phyloP scores from a whole-genome alignment of 2,113 vertebrate genomes.

The Panthera uncia region DNA sequence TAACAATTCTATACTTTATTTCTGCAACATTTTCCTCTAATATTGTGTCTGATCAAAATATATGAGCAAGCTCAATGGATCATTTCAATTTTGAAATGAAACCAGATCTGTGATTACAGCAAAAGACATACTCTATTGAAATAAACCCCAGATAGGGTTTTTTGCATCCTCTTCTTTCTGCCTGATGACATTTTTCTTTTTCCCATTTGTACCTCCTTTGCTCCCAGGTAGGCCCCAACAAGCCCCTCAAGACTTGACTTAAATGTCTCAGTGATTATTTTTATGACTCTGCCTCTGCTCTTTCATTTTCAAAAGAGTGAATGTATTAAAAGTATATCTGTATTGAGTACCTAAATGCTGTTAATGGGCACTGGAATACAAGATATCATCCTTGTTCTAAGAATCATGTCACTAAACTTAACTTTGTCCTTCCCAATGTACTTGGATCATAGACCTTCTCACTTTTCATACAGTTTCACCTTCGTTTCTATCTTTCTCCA shows the following conservation, averaged over 20 bases:
- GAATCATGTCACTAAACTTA: background rate
- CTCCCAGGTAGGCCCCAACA: background rate
- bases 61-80: background rate
- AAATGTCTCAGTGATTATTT: background rate
- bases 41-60: background rate
- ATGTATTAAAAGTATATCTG: background rate
- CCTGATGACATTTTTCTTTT: background rate
- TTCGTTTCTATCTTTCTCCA: background rate
- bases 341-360: background rate
- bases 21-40: background rate
- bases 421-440: background rate
- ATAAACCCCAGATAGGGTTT: background rate
- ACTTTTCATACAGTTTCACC: background rate
- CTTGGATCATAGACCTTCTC: background rate
- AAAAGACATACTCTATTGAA: constrained; percentile 18
- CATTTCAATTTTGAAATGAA: constrained; percentile 31
- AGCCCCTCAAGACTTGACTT: background rate
- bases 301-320: background rate
- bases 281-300: background rate
- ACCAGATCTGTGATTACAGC: background rate
- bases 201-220: background rate
- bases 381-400: background rate
- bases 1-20: background rate
- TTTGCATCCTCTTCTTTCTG: background rate
- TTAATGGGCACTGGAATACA: background rate